phyloP scores from a whole-genome alignment of 2,888 invertebrate species.

The Luperina nickerlii region DNA sequence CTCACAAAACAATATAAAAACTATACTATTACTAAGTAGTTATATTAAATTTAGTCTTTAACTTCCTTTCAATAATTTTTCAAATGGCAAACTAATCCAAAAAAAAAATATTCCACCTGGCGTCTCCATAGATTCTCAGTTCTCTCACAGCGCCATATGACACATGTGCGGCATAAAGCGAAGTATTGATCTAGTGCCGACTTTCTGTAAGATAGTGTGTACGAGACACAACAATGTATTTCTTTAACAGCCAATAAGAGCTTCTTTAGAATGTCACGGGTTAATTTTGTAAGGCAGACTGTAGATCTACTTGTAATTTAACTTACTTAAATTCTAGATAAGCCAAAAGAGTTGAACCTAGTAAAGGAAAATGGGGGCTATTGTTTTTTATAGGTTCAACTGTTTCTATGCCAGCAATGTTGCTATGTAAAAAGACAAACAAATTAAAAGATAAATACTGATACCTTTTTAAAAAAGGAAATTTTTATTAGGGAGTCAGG shows the following conservation, averaged over 20 bases:
- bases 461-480: too few species aligned
- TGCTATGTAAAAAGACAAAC: neutral
- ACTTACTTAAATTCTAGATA: neutral
- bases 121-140: conserved; percentile 74
- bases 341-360: neutral
- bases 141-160: conserved; percentile 80
- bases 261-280: neutral
- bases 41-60: neutral
- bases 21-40: too few species aligned
- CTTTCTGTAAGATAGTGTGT: conserved; percentile 82
- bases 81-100: neutral
- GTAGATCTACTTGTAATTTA: neutral
- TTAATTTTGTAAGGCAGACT: neutral
- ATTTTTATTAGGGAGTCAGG: neutral
- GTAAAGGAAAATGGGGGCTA: neutral
- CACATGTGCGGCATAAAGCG: conserved; percentile 89
- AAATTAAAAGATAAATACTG: neutral
- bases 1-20: too few species aligned
- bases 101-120: neutral
- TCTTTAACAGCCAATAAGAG: conserved; percentile 46
- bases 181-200: conserved; percentile 89
- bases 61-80: neutral
- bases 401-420: neutral
- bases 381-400: neutral
- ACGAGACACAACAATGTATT: conserved; percentile 43